A percentile compares a stretch with the other conserved stretches of the same genome.
Conservation (phyloP, 2,888 invertebrate species). For the Himalopsyche tibetana region DNA sequence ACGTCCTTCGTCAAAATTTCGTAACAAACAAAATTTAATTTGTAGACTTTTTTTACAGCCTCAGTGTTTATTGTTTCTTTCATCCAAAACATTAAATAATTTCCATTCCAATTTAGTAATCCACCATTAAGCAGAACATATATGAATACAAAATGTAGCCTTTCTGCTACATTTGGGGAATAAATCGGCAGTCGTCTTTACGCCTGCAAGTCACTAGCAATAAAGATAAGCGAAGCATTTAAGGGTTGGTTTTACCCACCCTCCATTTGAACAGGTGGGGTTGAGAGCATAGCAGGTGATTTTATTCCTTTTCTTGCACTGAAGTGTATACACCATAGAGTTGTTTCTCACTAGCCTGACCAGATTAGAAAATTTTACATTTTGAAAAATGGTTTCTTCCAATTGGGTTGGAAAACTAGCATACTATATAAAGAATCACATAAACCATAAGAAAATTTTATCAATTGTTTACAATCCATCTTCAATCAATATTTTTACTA, state of each 20-base stretch:
- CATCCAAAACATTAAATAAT: neutral
- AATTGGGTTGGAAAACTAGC: too few relatives aligned
- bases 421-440: too few relatives aligned
- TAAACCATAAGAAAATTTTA: too few relatives aligned
- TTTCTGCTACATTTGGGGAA: constrained; percentile 31
- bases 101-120: constrained; percentile 16
- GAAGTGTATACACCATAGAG: neutral
- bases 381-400: too few relatives aligned
- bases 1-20: too few relatives aligned
- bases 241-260: constrained; percentile 48
- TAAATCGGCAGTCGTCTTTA: constrained; percentile 8
- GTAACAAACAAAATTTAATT: too few relatives aligned
- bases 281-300: constrained; percentile 44
- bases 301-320: constrained; percentile 1
- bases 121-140: constrained; percentile 8
- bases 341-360: too few relatives aligned
- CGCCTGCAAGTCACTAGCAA: constrained; percentile 46
- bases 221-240: constrained; percentile 52
- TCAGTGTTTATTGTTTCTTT: neutral
- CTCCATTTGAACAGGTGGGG: constrained; percentile 37
- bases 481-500: too few relatives aligned
- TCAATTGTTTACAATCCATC: too few relatives aligned
- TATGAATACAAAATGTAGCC: constrained; percentile 5
- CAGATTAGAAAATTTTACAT: too few relatives aligned
- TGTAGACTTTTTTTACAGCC: too few relatives aligned